phyloP scores from a whole-genome alignment of 2,797 vertebrate species.

The Parauchenoglanis punctatus region DNA sequence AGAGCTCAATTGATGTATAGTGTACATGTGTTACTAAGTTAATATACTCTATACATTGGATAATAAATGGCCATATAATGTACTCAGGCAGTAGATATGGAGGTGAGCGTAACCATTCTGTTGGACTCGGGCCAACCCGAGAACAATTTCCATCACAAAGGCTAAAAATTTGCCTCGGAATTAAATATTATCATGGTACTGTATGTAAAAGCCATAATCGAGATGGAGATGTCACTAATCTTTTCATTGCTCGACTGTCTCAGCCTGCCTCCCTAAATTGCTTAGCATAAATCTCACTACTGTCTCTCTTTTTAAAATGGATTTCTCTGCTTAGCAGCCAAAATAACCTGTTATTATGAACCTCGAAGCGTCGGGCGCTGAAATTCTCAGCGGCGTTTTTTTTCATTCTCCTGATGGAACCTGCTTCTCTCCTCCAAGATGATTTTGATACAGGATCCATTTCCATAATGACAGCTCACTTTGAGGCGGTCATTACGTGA shows the following conservation, averaged over 20 bases:
- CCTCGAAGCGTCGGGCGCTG: slow-evolving; percentile 4
- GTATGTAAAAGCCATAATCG: slow-evolving; percentile 18
- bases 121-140: slow-evolving; percentile 2
- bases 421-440: slow-evolving; percentile 51
- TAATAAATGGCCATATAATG: slow-evolving; percentile 22
- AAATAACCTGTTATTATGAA: slow-evolving; percentile 45
- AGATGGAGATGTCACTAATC: slow-evolving; percentile 45
- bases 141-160: neutral
- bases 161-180: neutral
- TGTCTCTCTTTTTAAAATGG: slow-evolving; percentile 40
- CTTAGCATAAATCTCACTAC: slow-evolving; percentile 47
- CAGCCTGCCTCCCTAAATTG: slow-evolving; percentile 33
- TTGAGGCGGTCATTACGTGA: slow-evolving; percentile 66
- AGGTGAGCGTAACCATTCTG: neutral
- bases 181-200: slow-evolving; percentile 2
- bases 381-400: slow-evolving; percentile 14
- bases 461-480: slow-evolving; percentile 61
- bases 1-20: neutral
- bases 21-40: slow-evolving; percentile 23
- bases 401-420: slow-evolving; percentile 42
- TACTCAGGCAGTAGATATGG: neutral
- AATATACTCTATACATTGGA: slow-evolving; percentile 2
- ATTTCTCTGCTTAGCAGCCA: slow-evolving; percentile 43
- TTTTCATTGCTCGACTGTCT: slow-evolving; percentile 43
- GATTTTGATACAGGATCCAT: slow-evolving; percentile 61